Evolutionary conservation across 2,888 invertebrate genomes (phyloP).

Genomic region (Eupithecia exiguata): DNA sequence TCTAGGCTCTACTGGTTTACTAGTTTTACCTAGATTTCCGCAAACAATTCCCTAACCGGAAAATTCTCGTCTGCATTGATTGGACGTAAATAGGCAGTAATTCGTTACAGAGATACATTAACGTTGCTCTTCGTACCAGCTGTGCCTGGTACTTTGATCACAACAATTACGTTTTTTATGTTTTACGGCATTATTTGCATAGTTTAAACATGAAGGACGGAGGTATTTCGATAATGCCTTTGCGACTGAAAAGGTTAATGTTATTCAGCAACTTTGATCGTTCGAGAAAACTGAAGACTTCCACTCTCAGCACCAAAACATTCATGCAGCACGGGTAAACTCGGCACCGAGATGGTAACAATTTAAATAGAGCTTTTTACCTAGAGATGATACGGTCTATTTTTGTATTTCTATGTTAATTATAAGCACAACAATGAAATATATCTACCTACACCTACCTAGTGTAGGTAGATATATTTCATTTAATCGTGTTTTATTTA

Average conservation of each 20-base stretch:
- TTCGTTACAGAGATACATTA: conserved; percentile 24
- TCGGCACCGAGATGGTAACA: neutral
- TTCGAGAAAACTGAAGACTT: neutral
- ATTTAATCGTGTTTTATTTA: no score
- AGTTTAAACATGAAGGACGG: conserved; percentile 13
- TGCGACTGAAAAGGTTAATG: conserved; percentile 1
- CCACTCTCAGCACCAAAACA: neutral
- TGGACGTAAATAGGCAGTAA: conserved; percentile 26
- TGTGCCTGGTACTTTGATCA: conserved; percentile 32
- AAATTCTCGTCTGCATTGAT: conserved; percentile 25
- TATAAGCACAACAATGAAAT: no score
- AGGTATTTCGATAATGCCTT: neutral
- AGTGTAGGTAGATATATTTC: no score
- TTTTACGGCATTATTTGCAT: conserved; percentile 24
- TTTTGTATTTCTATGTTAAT: no score
- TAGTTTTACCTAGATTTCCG: neutral
- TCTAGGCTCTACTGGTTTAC: neutral
- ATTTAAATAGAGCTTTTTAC: neutral
- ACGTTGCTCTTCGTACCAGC: conserved; percentile 13
- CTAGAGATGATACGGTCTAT: no score
- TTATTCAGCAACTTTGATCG: neutral
- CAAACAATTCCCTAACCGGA: conserved; percentile 10
- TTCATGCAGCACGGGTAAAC: neutral
- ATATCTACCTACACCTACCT: no score
- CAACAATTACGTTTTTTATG: conserved; percentile 24